Evolutionary conservation across 2,797 vertebrate genomes (phyloP).

Genomic region (Protonibea diacanthus): DNA sequence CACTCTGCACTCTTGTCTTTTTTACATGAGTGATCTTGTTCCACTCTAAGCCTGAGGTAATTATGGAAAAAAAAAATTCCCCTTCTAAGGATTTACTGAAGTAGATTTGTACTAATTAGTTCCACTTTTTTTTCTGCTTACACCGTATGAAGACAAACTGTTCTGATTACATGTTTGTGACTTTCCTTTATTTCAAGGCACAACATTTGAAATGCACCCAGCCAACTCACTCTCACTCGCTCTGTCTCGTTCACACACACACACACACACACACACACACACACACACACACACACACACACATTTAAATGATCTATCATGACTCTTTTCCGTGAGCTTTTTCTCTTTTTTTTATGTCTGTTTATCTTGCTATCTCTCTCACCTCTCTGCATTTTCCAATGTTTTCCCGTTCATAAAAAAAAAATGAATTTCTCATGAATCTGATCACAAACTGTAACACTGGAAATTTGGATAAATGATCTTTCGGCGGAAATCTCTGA

Average conservation of each 20-base stretch:
- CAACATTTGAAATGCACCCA: slow-evolving; percentile 18
- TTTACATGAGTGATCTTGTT: slow-evolving; percentile 7
- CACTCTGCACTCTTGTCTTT: slow-evolving; percentile 17
- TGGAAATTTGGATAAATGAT: neutral
- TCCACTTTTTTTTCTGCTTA: slow-evolving; percentile 2
- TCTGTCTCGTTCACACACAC: neutral
- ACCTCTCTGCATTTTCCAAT: neutral
- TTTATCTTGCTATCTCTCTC: neutral
- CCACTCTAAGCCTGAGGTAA: slow-evolving; percentile 10
- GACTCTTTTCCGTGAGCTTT: neutral
- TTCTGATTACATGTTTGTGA: slow-evolving; percentile 5
- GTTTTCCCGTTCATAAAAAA: neutral
- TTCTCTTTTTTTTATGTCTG: neutral
- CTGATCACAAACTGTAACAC: neutral
- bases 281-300: neutral
- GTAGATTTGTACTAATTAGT: neutral
- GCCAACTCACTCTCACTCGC: neutral
- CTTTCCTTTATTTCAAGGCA: slow-evolving; percentile 7
- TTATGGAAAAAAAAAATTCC: neutral
- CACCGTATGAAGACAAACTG: neutral
- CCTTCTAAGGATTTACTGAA: neutral
- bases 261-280: neutral
- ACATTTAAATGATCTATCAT: neutral
- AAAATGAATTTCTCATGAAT: slow-evolving; percentile 21
- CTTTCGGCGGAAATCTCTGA: neutral